Evolutionary conservation across 2,797 vertebrate species (phyloP), one percentile per base, ranked within the genome.

Genomic region (Mastacembelus armatus): DNA sequence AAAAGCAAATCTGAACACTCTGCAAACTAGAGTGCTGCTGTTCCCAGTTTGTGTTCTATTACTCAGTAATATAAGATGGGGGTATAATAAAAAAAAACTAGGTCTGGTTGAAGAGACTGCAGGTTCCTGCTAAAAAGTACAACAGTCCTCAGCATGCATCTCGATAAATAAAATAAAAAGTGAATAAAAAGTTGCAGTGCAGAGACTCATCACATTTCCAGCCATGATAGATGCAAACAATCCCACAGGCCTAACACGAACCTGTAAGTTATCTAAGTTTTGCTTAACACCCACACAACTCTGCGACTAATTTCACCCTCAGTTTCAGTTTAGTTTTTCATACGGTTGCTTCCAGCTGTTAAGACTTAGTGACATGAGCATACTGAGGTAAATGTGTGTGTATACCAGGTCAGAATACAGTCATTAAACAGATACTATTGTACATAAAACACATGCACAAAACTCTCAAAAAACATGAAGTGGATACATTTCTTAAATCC

Each of bases 401-500:
- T n/a, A 38, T 7, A 57, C 18, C 32, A 16, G 52, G 61, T 71
- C 71, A 76, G 36, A 54, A 70, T 33, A 66, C 35, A 43, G 40
- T 43, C 6, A 49, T 26, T 35, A 40, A 56, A 51, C 38, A 45
- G 51, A 5, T 57, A 48, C n/a, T n/a, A 50, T 59, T 21, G 61
- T 64, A 65, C 43, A 48, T 36, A 51, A 15, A 54, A 52, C 24
- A 45, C 27, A 47, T 22, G 54, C 51, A 33, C 47, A 21, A 58
- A 49, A 19, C 70, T 57, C 44, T n/a, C n/a, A n/a, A 39, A 69
- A 30, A 63, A 72, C 43, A 77, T 47, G 68, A 67, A 81, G 27
- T 80, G 44, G 62, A 91, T 90, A 85, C 58, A 67, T 83, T 89
- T 81, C 63, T 66, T 87, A 76, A 81, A 71, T 59, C 66, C 66